These are phyloP conservation scores for Pristionchus maxplancki DNA, from an alignment of 2,888 invertebrate genomes.

Conservation along the genomic window DNA sequence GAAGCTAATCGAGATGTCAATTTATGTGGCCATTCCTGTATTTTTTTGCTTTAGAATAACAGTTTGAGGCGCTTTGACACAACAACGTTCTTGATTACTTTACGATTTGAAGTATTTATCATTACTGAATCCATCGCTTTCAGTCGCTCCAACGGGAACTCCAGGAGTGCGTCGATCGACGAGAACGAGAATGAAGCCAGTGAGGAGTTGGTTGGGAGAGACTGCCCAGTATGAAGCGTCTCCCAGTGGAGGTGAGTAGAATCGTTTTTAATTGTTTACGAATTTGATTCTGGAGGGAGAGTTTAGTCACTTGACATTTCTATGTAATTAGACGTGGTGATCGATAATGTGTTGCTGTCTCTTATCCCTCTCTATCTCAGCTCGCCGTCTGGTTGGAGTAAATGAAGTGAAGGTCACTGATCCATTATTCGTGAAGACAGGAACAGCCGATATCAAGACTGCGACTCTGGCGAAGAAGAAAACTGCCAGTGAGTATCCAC, in stretches of 20 bases:
- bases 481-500: background rate
- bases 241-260: constrained; percentile 23
- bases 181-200: constrained; percentile 55
- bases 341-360: no score
- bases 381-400: background rate
- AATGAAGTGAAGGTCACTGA: constrained; percentile 19
- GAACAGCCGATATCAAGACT: constrained; percentile 24
- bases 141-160: background rate
- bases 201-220: constrained; percentile 60
- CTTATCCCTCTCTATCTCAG: no score
- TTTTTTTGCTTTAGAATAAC: no score
- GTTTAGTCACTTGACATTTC: background rate
- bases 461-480: constrained; percentile 13
- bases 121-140: no score
- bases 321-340: no score
- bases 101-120: no score
- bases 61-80: no score
- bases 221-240: constrained; percentile 55
- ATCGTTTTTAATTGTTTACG: no score
- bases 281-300: no score
- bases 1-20: no score
- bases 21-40: background rate
- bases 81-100: no score
- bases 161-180: constrained; percentile 49
- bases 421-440: constrained; percentile 27